A percentile compares a stretch with the other conserved stretches of the same genome.
These are phyloP conservation scores for Drosophila ambigua DNA, from an alignment of 1,140 invertebrate genomes.

Conservation along the genomic window DNA sequence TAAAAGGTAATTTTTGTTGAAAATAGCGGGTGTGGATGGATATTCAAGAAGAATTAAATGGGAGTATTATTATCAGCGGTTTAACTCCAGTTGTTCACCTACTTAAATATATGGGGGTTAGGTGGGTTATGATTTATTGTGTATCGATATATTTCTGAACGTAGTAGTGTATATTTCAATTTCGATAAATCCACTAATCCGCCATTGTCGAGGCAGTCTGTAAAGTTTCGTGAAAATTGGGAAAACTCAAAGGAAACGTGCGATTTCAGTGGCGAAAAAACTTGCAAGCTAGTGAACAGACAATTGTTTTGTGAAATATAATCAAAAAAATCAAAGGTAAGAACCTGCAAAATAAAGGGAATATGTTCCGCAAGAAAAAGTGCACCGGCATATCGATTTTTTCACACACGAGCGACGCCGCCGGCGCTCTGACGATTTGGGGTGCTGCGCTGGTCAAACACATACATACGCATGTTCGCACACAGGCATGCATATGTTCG, in stretches of 20 bases:
- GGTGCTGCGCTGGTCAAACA: slow-evolving; percentile 37
- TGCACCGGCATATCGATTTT: slow-evolving; percentile 41
- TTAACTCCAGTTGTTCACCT: too few species aligned
- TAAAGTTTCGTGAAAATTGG: slow-evolving; percentile 1
- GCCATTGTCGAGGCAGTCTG: too few species aligned
- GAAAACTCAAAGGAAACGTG: slow-evolving; percentile 2
- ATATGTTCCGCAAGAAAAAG: background rate
- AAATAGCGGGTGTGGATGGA: too few species aligned
- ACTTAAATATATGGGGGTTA: too few species aligned
- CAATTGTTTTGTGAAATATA: background rate
- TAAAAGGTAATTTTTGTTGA: too few species aligned
- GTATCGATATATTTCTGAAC: too few species aligned
- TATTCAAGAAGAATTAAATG: too few species aligned
- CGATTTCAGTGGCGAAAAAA: background rate
- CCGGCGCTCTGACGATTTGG: slow-evolving; percentile 9
- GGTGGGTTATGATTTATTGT: too few species aligned
- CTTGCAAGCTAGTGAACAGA: background rate
- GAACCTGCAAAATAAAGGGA: background rate
- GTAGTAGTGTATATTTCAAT: too few species aligned
- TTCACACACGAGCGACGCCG: slow-evolving; percentile 11
- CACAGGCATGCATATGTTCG: background rate
- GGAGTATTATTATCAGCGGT: too few species aligned
- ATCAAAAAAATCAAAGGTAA: slow-evolving; percentile 18
- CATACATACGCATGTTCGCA: background rate
- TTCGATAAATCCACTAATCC: too few species aligned